Base-by-base conservation (phyloP, 1,140 invertebrate species). In the Dryas iulia region DNA sequence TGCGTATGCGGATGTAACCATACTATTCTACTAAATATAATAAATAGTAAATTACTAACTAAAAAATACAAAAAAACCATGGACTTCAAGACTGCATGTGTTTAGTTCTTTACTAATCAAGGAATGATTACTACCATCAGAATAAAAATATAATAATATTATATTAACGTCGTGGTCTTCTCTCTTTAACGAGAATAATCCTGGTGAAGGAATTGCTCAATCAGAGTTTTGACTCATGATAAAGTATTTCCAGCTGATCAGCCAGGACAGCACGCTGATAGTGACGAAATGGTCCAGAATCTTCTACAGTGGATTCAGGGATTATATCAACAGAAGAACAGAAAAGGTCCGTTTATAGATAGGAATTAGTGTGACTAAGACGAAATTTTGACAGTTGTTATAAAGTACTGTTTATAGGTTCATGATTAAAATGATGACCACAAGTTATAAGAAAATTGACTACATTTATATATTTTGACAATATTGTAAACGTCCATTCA, bases 251-350 rank as follows among this genome's bases (percentile, higher is more conserved):
- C 89, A 91, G 89, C 85, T 26, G 87, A 90, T 26, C 75, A 80
- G 18, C 78, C 82, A 61, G 76, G 72, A 10, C 78, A 84, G 73
- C 89, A 92, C 67, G 89, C 87, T 6, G 92, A 92, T 54, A 93
- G 94, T 33, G 95, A 95, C 81, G 93, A 94, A 79, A 95, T 95
- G 95, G 95, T 95, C 23, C 91, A 93, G 79, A 95, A 95, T 82
- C 94, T 96, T 72, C 92, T 96, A 14, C 93, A 95, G 69, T 96
- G 95, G 95, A 93, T 96, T 65, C 94, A 95, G 86, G 94, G 93
- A 69, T 92, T 95, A 60, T 95, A 95, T 77, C 92, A 93, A 61
- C 93, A 95, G 81, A 94, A 94, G 70, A 93, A 92, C 74, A 92
- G 94, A 86, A 95, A 94, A 94, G 94, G 95, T 95, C 79, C 89